Evolutionary conservation across 2,888 invertebrate genomes (phyloP).

Genomic region (Chloroclysta siterata): DNA sequence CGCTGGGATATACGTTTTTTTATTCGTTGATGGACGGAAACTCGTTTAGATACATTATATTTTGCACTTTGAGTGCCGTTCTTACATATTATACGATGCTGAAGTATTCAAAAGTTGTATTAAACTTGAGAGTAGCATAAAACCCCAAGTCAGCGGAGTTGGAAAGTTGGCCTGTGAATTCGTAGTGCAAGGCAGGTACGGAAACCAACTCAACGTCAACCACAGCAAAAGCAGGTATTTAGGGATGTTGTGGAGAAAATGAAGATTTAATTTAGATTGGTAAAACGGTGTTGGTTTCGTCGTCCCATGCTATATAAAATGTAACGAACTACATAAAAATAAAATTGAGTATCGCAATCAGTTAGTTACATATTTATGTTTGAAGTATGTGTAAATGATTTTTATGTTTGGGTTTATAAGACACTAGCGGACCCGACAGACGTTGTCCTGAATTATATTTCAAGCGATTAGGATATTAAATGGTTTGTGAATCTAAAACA

Average conservation of each 20-base stretch:
- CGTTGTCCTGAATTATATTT: no score
- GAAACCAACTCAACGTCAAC: conserved; percentile 10
- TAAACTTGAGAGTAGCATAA: conserved; percentile 15
- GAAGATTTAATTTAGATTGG: not conserved
- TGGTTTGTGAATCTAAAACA: no score
- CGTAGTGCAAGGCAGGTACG: conserved; percentile 3
- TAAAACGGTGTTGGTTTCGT: not conserved
- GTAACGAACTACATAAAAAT: not conserved
- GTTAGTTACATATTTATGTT: no score
- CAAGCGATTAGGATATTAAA: no score
- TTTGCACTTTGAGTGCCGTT: no score
- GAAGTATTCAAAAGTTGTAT: conserved; percentile 12
- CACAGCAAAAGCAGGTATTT: conserved; percentile 1
- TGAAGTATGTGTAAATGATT: no score
- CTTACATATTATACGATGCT: not conserved
- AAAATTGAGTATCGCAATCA: not conserved
- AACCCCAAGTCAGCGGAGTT: conserved; percentile 18
- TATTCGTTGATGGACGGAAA: no score
- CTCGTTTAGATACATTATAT: no score
- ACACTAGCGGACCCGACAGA: no score
- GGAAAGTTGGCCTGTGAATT: conserved; percentile 19
- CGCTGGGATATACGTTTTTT: no score
- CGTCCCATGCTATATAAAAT: not conserved
- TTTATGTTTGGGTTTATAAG: no score
- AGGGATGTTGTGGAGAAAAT: conserved; percentile 3